Conservation (phyloP, 30 jellyfish, hydroid and myxozoan species). For the Haliclystus octoradiatus region DNA sequence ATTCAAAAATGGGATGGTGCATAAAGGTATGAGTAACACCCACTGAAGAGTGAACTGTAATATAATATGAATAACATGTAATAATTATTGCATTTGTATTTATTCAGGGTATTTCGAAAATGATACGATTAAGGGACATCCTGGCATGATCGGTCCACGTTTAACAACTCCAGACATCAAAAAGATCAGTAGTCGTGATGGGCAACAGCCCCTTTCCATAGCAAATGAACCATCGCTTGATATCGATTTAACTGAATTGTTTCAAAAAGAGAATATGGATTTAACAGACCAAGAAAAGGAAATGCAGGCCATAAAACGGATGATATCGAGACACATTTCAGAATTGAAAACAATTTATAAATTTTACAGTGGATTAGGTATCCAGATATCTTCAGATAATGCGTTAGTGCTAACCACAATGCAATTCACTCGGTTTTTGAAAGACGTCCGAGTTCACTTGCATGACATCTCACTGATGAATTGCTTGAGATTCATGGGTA, state of each 20-base stretch:
- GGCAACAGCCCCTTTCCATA: constrained; percentile 28
- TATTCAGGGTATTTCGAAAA: constrained; percentile 63
- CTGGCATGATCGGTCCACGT: constrained; percentile 67
- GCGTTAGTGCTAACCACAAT: constrained; percentile 51
- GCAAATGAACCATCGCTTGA: constrained; percentile 46
- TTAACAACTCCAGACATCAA: constrained; percentile 92
- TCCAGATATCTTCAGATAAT: constrained; percentile 37
- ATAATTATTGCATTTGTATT: no score
- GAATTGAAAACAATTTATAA: constrained; percentile 62
- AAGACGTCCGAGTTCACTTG: constrained; percentile 48
- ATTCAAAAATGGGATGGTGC: constrained; percentile 76
- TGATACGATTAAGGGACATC: constrained; percentile 67
- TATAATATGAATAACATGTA: no score
- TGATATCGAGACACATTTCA: constrained; percentile 33
- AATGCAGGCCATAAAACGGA: constrained; percentile 25
- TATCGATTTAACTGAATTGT: constrained; percentile 38
- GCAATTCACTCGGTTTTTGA: constrained; percentile 66
- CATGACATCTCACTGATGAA: constrained; percentile 39
- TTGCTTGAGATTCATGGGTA: constrained; percentile 25
- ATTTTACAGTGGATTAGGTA: constrained; percentile 81
- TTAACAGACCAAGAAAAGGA: constrained; percentile 59
- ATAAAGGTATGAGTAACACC: constrained; percentile 59
- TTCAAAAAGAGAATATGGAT: constrained; percentile 34
- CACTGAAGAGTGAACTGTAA: no score
- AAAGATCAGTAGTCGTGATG: constrained; percentile 48